Percentiles rank a stretch among this genome's conserved stretches.
Conservation (phyloP, 2,888 invertebrate species). For the Apamea crenata region DNA sequence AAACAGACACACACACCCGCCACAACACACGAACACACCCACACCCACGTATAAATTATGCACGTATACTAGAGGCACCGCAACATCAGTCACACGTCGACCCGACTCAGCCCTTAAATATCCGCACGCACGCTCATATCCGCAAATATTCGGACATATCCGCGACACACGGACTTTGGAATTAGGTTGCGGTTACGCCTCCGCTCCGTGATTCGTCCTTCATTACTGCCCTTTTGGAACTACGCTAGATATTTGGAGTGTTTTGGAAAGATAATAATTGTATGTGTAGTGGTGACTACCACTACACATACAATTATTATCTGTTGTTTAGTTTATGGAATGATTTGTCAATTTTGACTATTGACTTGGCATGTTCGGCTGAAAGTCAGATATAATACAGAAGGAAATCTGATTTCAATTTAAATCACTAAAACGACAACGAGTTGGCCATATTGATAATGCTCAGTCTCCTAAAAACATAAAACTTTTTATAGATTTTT, state of each 20-base stretch:
- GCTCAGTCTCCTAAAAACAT: no score
- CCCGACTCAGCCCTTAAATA: constrained; percentile 71
- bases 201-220: constrained; percentile 59
- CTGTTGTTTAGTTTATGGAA: background rate
- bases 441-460: no score
- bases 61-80: constrained; percentile 60
- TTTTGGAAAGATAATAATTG: constrained; percentile 23
- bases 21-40: constrained; percentile 18
- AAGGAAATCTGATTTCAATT: background rate
- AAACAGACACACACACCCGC: constrained; percentile 37
- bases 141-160: constrained; percentile 68
- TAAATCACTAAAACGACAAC: no score
- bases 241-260: constrained; percentile 35
- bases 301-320: no score
- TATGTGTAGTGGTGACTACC: background rate
- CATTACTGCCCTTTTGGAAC: constrained; percentile 53
- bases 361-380: background rate
- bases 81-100: constrained; percentile 79
- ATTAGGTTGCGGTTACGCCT: constrained; percentile 66
- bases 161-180: constrained; percentile 67
- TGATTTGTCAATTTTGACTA: background rate
- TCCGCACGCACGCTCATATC: constrained; percentile 66
- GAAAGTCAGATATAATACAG: background rate
- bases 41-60: constrained; percentile 69
- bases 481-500: no score